Evolutionary conservation across 1,140 invertebrate genomes (phyloP), one percentile per base, ranked within the genome.

Genomic region (Carcinoscorpius rotundicauda): DNA sequence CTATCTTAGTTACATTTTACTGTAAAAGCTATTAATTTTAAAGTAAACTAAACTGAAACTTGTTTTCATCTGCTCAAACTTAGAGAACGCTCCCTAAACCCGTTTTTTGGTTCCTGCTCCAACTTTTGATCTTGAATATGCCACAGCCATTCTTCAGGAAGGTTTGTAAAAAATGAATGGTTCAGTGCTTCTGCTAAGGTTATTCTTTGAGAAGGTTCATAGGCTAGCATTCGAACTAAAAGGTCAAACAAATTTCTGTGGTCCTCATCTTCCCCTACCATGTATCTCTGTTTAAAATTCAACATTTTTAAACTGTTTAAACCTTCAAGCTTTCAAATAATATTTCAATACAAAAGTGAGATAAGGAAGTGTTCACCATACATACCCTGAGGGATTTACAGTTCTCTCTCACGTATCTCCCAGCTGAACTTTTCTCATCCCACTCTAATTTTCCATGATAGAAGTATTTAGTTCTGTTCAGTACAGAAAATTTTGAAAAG

Each of bases 361-460:
- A 52, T 64, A 29, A 9, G 11, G 5, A 65, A 52, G 60, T 10
- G 3, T 51, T 11, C 1, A 64, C 48, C 9, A 67, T 51, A 85
- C 84, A 87, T 81, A 95, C 91, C 78, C 85, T 80, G 67, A 99
- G 79, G 58, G 92, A 93, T 83, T 97, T 97, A 81, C 96, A 99
- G 78, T 98, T 97, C 75, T 98, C 92, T 70, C 91, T 83, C n/a
- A 97, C 93, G 75, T 97, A 97, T 80, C 91, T 84, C 10, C 92
- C 94, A 64, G 91, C 89, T 10, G 91, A 91, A 72, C 89, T 91
- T 73, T 91, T 92, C 68, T 95, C 91, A 75, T 95, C 90, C 92
- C 93, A 97, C 75, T 91, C 90, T 69, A 97, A 82, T 81, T 90
- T 89, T 51, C 92, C 92, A 74, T 93, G 88, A 77, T 93, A 92